Percentiles rank a stretch among this genome's conserved stretches.
phyloP scores from a whole-genome alignment of 2,888 invertebrate genomes.

The Troides oblongomaculatus region DNA sequence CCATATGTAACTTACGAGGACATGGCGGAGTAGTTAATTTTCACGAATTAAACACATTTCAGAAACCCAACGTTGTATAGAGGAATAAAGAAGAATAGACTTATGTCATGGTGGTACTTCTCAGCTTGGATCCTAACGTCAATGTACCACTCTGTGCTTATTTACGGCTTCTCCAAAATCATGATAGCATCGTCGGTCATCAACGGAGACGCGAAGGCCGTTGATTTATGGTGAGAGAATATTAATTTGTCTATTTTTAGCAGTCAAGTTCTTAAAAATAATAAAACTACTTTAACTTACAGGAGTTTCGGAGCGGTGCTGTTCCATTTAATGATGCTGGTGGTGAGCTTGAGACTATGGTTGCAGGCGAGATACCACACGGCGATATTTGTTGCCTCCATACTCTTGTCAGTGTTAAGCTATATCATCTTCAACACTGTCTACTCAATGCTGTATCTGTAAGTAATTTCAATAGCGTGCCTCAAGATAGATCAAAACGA shows the following conservation, averaged over 20 bases:
- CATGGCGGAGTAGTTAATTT: too few relatives aligned
- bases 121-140: slow-evolving; percentile 81
- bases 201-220: slow-evolving; percentile 70
- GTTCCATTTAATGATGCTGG: slow-evolving; percentile 78
- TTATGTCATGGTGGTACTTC: slow-evolving; percentile 83
- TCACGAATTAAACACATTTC: too few relatives aligned
- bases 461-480: slow-evolving; percentile 54
- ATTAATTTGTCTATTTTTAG: background rate
- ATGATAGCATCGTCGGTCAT: slow-evolving; percentile 73
- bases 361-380: slow-evolving; percentile 82
- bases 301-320: slow-evolving; percentile 81
- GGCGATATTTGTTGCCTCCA: slow-evolving; percentile 68
- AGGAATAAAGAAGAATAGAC: slow-evolving; percentile 81
- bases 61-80: slow-evolving; percentile 85
- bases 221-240: slow-evolving; percentile 73
- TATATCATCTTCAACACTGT: slow-evolving; percentile 77
- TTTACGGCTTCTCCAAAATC: slow-evolving; percentile 78
- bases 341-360: slow-evolving; percentile 82
- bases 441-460: slow-evolving; percentile 81
- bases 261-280: too few relatives aligned
- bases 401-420: slow-evolving; percentile 76
- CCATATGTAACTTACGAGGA: too few relatives aligned
- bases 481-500: too few relatives aligned
- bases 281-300: slow-evolving; percentile 21
- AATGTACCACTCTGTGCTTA: slow-evolving; percentile 82